phyloP scores from a whole-genome alignment of 2,113 vertebrate species.

The Callipepla squamata region DNA sequence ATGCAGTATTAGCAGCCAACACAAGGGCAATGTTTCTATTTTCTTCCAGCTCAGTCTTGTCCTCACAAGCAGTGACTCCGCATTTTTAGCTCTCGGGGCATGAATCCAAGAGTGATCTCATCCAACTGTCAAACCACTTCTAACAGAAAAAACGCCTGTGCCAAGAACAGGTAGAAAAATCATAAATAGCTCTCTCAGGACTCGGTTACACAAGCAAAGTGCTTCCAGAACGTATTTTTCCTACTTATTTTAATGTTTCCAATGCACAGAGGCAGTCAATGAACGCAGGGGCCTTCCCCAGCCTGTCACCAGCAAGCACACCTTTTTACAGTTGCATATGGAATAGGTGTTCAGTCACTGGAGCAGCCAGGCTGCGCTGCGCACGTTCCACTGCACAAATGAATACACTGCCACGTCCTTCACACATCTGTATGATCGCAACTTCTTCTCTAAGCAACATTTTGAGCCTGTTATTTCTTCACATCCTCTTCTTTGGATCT shows the following conservation, averaged over 20 bases:
- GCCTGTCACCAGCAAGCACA: background rate
- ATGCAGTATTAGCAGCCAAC: conserved; percentile 33
- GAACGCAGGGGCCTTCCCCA: background rate
- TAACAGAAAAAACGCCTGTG: conserved; percentile 43
- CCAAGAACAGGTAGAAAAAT: conserved; percentile 45
- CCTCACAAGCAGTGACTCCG: conserved; percentile 68
- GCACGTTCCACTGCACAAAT: fast-evolving
- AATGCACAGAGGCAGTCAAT: background rate
- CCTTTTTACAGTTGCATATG: fast-evolving
- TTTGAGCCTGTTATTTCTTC: background rate
- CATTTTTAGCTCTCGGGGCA: conserved; percentile 53
- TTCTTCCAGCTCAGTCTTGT: conserved; percentile 45
- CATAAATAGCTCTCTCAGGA: conserved; percentile 26
- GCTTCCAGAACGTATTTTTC: background rate
- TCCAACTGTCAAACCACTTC: conserved; percentile 57
- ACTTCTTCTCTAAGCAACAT: background rate
- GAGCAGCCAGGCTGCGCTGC: background rate
- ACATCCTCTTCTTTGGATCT: background rate
- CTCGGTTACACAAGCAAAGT: background rate
- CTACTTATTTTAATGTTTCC: conserved; percentile 2
- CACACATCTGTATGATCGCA: background rate
- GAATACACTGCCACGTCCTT: background rate
- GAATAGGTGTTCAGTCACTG: background rate
- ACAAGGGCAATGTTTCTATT: conserved; percentile 50
- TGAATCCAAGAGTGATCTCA: conserved; percentile 70